A percentile compares a stretch with the other conserved stretches of the same genome.
phyloP scores from a whole-genome alignment of 2,888 invertebrate species.

The Tenthredo notha region DNA sequence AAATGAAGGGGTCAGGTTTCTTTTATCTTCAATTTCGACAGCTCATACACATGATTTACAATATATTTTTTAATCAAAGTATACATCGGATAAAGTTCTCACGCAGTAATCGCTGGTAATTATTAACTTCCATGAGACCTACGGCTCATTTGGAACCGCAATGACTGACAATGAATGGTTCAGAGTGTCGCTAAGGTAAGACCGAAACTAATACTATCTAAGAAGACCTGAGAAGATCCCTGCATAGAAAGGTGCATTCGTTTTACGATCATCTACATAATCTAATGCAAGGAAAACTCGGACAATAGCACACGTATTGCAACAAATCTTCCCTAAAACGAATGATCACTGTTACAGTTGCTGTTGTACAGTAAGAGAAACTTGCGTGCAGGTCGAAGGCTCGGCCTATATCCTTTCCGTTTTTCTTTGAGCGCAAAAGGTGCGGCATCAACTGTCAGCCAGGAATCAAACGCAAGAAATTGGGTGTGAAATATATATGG shows the following conservation, averaged over 20 bases:
- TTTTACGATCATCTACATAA: background rate
- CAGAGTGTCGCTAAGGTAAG: background rate
- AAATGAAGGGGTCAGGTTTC: slow-evolving; percentile 40
- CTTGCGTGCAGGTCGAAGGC: slow-evolving; percentile 62
- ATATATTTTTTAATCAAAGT: background rate
- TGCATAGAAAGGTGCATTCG: background rate
- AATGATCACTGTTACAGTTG: background rate
- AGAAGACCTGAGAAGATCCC: no score
- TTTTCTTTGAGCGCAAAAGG: slow-evolving; percentile 56
- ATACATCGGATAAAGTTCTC: background rate
- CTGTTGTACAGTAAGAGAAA: slow-evolving; percentile 43
- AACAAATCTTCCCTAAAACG: background rate
- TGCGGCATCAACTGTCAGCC: slow-evolving; percentile 62
- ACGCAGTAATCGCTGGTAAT: slow-evolving; percentile 8
- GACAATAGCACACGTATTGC: background rate
- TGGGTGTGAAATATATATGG: background rate
- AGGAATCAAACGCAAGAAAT: slow-evolving; percentile 59
- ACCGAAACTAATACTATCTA: background rate
- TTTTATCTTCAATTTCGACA: slow-evolving; percentile 30
- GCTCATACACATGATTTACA: slow-evolving; percentile 31
- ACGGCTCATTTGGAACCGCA: background rate
- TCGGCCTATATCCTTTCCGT: slow-evolving; percentile 61
- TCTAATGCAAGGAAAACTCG: background rate
- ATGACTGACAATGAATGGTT: background rate
- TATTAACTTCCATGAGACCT: background rate